These are phyloP conservation scores for Aphelenchoides fujianensis DNA, from an alignment of 1,140 invertebrate genomes.

Conservation along the genomic window DNA sequence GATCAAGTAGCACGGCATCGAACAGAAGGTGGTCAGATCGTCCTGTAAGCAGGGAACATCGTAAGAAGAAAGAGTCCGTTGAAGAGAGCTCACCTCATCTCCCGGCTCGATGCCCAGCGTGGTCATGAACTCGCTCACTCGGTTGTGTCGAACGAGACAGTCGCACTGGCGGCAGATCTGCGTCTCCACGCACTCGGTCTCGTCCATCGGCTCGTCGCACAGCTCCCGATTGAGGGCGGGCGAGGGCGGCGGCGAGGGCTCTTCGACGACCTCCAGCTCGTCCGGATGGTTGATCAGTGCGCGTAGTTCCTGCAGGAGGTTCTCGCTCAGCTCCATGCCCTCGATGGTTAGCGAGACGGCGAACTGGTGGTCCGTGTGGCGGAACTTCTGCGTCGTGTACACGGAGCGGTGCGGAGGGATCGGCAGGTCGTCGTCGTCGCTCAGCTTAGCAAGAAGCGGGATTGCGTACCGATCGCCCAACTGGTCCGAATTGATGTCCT, in stretches of 20 bases:
- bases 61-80: slow-evolving; percentile 6
- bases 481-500: slow-evolving; percentile 1
- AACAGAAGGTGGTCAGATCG: slow-evolving; percentile 55
- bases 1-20: slow-evolving; percentile 55
- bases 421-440: neutral
- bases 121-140: neutral
- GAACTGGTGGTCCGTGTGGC: neutral
- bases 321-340: neutral
- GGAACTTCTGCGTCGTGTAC: neutral
- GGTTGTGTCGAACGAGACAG: slow-evolving; percentile 8
- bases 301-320: neutral
- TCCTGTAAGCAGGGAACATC: slow-evolving; percentile 47
- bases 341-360: slow-evolving; percentile 1
- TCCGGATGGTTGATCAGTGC: neutral
- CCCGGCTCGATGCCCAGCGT: neutral
- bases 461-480: neutral
- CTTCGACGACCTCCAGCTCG: slow-evolving; percentile 8
- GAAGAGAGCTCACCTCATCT: neutral
- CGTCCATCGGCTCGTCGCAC: slow-evolving; percentile 25
- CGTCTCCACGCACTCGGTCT: slow-evolving; percentile 11
- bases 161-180: slow-evolving; percentile 44
- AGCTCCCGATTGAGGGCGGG: neutral
- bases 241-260: neutral
- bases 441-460: neutral
- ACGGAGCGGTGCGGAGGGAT: slow-evolving; percentile 5